Evolutionary conservation across 2,797 vertebrate genomes (phyloP), one percentile per base, ranked within the genome.

Genomic region (Pipistrellus pygmaeus): DNA sequence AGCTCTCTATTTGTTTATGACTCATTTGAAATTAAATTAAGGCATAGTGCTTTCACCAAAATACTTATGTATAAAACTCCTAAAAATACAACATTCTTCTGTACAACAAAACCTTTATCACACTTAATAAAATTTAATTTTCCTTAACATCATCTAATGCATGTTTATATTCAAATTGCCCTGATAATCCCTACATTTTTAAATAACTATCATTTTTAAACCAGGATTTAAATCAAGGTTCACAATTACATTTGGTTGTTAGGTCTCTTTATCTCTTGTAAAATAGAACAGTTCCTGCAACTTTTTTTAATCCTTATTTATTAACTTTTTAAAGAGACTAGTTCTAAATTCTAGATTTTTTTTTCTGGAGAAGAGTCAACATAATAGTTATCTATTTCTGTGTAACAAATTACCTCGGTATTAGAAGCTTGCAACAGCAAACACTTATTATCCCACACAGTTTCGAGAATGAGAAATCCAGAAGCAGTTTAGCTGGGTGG

Each of bases 51-150:
- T 85, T 95, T 72, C 46, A 88, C 21, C 72, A 88, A 62, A 53
- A 51, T 62, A 75, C 15, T 66, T 85, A 4, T 46, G 23, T 14
- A 85, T 75, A 64, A 38, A 77, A 68, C 11, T 35, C 41, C 32
- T 85, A 84, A 46, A 73, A 53, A 32, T 25, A 51, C 27, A 83
- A 3, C 62, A 68, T 44, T 66, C 8, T 66, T 51, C 66, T 64
- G 25, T 17, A 66, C 23, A 85, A 62, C 8, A 55, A 84, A 76
- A 66, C 38, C 27, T 55, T 86, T 46, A 53, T 82, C 14, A 64
- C 11, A 64, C 11, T 30, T 86, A 46, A 86, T 41, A 71, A 93
- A 86, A 82, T 68, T 62, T 20, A 90, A 64, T 53, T 90, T 89
- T 92, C 32, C 62, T 64, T 72, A 62, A 53, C 55, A 44, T 84